A percentile compares a stretch with the other conserved stretches of the same genome.
phyloP scores from a whole-genome alignment of 2,797 vertebrate species.

The Acanthornis magna region DNA sequence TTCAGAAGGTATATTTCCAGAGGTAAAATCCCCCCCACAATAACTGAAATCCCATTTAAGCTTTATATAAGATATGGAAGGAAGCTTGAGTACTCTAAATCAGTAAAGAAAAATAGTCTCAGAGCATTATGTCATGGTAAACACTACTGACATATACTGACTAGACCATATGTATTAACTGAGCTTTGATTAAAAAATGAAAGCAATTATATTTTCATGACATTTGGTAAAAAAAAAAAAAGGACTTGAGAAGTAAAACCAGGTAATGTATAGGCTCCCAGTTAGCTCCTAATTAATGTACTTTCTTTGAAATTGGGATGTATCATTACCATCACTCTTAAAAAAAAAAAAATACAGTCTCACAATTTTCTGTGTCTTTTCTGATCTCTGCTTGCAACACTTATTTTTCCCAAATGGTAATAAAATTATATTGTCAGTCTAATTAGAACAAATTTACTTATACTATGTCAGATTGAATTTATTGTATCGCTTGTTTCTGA shows the following conservation, averaged over 20 bases:
- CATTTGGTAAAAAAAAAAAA: background rate
- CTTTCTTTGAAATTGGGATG: background rate
- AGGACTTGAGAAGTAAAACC: background rate
- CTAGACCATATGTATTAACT: background rate
- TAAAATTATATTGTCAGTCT: background rate
- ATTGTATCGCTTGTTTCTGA: background rate
- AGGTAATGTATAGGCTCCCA: background rate
- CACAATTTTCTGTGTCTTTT: background rate
- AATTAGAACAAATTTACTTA: background rate
- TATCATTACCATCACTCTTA: background rate
- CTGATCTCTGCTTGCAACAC: background rate
- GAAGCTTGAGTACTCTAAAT: background rate
- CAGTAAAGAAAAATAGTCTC: background rate
- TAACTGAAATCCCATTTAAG: background rate
- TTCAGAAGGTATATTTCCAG: background rate
- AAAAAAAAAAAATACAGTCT: background rate
- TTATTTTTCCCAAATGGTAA: background rate
- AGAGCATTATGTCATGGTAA: background rate
- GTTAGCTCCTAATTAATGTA: background rate
- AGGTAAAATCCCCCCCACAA: background rate
- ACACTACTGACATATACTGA: background rate
- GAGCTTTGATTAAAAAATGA: background rate
- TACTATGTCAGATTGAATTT: background rate
- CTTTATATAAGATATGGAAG: accelerated
- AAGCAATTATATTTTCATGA: background rate